A percentile compares a stretch with the other conserved stretches of the same genome.
These are phyloP conservation scores for Pinna nobilis DNA, from an alignment of 1,140 invertebrate species.

Conservation along the genomic window DNA sequence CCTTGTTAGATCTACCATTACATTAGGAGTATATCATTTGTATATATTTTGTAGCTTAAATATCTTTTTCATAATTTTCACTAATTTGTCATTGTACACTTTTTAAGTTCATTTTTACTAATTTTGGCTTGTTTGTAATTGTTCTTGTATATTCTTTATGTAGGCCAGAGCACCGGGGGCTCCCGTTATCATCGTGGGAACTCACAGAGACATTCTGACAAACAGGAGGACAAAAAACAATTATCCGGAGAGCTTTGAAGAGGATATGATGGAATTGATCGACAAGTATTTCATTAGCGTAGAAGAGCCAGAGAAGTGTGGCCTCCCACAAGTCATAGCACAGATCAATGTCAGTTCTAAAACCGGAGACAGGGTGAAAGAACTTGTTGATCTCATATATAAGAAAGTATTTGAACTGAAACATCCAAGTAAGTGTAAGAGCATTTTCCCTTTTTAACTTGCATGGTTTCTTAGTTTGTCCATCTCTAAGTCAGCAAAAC, in stretches of 20 bases:
- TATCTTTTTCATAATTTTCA: no score
- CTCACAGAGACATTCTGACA: constrained; percentile 83
- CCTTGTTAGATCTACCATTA: no score
- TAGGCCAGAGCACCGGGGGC: constrained; percentile 76
- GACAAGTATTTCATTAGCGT: constrained; percentile 87
- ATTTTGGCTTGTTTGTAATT: no score
- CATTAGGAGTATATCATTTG: constrained; percentile 1
- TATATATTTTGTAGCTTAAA: neutral
- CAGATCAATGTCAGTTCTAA: constrained; percentile 93
- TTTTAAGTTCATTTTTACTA: no score
- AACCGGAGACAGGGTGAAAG: constrained; percentile 92
- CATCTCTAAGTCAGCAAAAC: no score
- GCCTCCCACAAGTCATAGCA: constrained; percentile 93
- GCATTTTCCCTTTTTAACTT: no score
- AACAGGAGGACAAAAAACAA: constrained; percentile 81
- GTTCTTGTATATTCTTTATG: neutral
- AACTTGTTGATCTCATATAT: constrained; percentile 94
- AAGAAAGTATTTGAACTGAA: constrained; percentile 89
- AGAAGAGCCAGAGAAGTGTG: constrained; percentile 96
- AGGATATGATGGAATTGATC: constrained; percentile 72
- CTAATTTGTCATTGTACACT: no score
- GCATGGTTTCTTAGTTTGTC: no score
- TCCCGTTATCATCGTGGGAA: constrained; percentile 72
- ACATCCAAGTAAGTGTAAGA: constrained; percentile 57
- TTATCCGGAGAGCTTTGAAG: constrained; percentile 89